A percentile compares a stretch with the other conserved stretches of the same genome.
These are phyloP conservation scores for Caenorhabditis imperialis DNA, from an alignment of 2,888 invertebrate genomes.

Conservation along the genomic window DNA sequence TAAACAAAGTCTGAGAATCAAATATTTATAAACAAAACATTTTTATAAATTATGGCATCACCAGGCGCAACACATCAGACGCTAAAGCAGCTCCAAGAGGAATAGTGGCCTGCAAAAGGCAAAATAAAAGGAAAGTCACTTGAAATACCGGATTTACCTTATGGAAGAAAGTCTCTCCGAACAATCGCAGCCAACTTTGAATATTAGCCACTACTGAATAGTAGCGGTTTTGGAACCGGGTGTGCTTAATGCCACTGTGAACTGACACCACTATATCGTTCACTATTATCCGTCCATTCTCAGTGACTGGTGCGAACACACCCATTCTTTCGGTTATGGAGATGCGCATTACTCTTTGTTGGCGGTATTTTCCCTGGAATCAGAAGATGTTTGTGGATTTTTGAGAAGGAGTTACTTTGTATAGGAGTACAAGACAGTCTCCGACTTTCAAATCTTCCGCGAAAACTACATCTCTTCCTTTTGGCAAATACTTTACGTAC, in stretches of 20 bases:
- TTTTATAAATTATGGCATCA: constrained; percentile 21
- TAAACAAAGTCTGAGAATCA: neutral
- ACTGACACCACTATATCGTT: constrained; percentile 62
- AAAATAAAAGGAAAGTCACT: neutral
- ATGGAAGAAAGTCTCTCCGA: constrained; percentile 31
- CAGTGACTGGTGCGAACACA: constrained; percentile 61
- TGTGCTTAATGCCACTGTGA: constrained; percentile 56
- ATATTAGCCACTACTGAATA: constrained; percentile 31
- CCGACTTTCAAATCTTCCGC: constrained; percentile 58
- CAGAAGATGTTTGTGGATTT: neutral
- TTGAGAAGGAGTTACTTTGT: constrained; percentile 28
- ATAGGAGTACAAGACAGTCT: constrained; percentile 57
- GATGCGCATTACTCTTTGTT: constrained; percentile 57
- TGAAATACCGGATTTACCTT: neutral
- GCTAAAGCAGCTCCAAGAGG: constrained; percentile 35
- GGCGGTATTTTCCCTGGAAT: constrained; percentile 55
- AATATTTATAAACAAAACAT: neutral
- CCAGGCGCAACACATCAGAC: constrained; percentile 29
- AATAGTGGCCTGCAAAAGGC: constrained; percentile 9
- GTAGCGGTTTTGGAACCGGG: constrained; percentile 45
- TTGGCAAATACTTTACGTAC: constrained; percentile 50
- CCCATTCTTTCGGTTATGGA: constrained; percentile 56
- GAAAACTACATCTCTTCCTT: constrained; percentile 49
- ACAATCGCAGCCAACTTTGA: constrained; percentile 33
- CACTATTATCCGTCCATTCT: constrained; percentile 59